Percentiles rank a stretch among this genome's conserved stretches.
phyloP scores from a whole-genome alignment of 2,888 invertebrate genomes.

The Imbricaverruca yamaguchii region DNA sequence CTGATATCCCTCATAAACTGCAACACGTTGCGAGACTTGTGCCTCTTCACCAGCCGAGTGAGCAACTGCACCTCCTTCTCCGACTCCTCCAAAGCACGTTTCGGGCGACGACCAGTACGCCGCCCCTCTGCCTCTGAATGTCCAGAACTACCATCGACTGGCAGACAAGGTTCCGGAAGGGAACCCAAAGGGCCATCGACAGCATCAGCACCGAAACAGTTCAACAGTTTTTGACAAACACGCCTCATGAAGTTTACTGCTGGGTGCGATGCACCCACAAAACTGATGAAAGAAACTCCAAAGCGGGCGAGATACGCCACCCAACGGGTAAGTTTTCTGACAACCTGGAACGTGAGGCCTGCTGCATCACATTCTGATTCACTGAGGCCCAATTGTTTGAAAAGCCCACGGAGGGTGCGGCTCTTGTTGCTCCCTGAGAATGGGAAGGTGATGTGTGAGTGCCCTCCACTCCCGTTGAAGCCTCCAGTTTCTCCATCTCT shows the following conservation, averaged over 20 bases:
- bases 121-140: not conserved
- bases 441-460: not conserved
- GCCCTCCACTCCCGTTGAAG: not conserved
- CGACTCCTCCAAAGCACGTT: not conserved
- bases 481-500: too few relatives aligned
- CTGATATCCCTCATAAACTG: not conserved
- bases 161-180: too few relatives aligned
- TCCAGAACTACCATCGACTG: too few relatives aligned
- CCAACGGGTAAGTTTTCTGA: not conserved
- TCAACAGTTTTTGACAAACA: too few relatives aligned
- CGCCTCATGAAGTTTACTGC: too few relatives aligned
- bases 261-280: not conserved
- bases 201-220: too few relatives aligned
- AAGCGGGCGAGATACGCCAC: not conserved
- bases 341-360: not conserved
- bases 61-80: not conserved
- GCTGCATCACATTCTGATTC: not conserved
- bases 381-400: not conserved
- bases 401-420: not conserved
- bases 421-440: not conserved
- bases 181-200: too few relatives aligned
- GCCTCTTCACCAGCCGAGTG: not conserved
- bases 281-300: not conserved
- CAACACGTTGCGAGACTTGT: not conserved
- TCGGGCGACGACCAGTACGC: not conserved